Base-by-base conservation (phyloP, 2,113 vertebrate genomes). In the Promerops cafer region DNA sequence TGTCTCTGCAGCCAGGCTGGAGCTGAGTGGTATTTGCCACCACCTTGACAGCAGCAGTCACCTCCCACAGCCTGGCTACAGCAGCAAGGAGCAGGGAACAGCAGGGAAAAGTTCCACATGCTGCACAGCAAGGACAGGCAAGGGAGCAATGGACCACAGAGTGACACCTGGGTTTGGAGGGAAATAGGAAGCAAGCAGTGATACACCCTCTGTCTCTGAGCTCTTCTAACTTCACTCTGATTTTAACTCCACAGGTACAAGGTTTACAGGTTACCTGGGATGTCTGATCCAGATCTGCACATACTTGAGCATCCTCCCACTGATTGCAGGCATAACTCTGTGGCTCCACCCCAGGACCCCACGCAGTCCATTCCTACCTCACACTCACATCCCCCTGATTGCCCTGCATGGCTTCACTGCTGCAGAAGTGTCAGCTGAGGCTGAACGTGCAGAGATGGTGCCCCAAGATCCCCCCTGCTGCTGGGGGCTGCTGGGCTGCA, bases 1-100 rank as follows among this genome's bases (percentile, higher is more conserved):
- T 20, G 49, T 13, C 16, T 37, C 37, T 35, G 47, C 42, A 47
- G 70, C 40, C 65, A 61, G 22, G 42, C 60, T 42, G 18, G 39
- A 90, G n/a, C 33, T 69, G 71, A n/a, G 22, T 24, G 42, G 45
- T 10, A 18, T 57, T 40, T 7, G 11, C 45, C 39, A 78, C 60
- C 10, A 2, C 33, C 37, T 13, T 0, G 6, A 61, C 0, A 2
- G 23, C 44, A 71, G 65, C 3, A 1, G 24, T 50, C 9, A 2
- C 26, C 52, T 75, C 3, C 1, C 52, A 28, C 7, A 26, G 66
- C 44, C 54, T 6, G 0, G n/a, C 53, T 35, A 40, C 54, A 66
- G 78, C 72, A 70, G n/a, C 14, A 28, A 65, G 35, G 45, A 60
- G 19, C 1, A 47, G 33, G 19, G 39, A 45, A 49, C 0, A 1